These are phyloP conservation scores for Drosophila vallismaia DNA, from an alignment of 2,888 invertebrate genomes.

Conservation along the genomic window DNA sequence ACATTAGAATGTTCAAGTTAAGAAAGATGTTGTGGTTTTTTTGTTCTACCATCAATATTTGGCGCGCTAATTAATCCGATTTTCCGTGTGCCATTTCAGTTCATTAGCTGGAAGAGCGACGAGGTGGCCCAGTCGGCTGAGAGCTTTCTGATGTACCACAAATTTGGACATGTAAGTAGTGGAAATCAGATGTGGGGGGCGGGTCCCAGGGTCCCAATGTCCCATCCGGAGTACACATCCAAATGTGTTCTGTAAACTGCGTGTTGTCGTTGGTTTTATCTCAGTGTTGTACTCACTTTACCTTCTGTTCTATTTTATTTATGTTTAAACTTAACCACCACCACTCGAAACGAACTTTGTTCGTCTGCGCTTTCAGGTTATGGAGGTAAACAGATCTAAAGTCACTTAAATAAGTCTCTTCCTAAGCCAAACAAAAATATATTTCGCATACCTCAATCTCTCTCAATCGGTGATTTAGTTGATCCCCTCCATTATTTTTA, in stretches of 20 bases:
- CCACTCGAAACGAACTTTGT: conserved; percentile 41
- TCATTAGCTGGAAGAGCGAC: conserved; percentile 92
- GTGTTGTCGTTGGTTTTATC: conserved; percentile 50
- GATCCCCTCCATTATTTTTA: conserved; percentile 6
- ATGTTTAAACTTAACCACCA: conserved; percentile 53
- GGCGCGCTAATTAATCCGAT: conserved; percentile 28
- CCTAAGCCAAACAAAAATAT: conserved; percentile 6
- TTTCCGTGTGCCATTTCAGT: conserved; percentile 83
- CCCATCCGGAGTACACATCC: conserved; percentile 1
- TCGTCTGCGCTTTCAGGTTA: conserved; percentile 66
- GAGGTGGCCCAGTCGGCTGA: conserved; percentile 94
- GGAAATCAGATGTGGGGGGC: neutral
- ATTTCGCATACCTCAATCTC: conserved; percentile 17
- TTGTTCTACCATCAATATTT: neutral
- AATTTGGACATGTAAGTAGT: conserved; percentile 94
- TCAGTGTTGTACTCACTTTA: conserved; percentile 58
- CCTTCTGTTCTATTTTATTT: conserved; percentile 66
- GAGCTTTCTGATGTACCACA: conserved; percentile 94
- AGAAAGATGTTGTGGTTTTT: neutral
- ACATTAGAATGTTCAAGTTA: neutral
- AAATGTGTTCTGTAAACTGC: conserved; percentile 32
- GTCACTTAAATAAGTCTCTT: conserved; percentile 46
- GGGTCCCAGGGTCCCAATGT: too few species aligned
- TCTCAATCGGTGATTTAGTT: conserved; percentile 29
- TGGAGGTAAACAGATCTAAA: conserved; percentile 76